Percentiles rank a stretch among this genome's conserved stretches.
Evolutionary conservation across 2,888 invertebrate species (phyloP).

Genomic region (Dicyrtomina minuta): DNA sequence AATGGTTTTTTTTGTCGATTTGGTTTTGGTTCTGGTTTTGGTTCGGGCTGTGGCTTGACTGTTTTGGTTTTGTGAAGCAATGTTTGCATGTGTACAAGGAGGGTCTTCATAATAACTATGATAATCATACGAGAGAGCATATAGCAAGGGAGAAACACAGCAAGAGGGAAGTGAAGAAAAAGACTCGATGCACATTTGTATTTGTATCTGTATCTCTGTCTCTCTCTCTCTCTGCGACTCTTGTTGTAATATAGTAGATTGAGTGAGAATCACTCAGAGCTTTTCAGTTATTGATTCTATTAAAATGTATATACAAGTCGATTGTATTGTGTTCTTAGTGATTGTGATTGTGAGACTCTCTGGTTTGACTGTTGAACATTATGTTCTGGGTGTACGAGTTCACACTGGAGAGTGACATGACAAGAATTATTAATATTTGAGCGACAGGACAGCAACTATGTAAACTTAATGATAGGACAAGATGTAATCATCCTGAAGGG

Average conservation of each 20-base stretch:
- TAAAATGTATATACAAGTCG: slow-evolving; percentile 9
- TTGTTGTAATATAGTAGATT: not conserved
- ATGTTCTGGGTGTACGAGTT: slow-evolving; percentile 25
- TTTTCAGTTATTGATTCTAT: slow-evolving; percentile 15
- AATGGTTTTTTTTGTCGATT: no score
- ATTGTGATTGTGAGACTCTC: slow-evolving; percentile 19
- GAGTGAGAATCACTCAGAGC: slow-evolving; percentile 13
- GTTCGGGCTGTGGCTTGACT: no score
- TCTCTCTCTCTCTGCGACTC: no score
- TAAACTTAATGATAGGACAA: slow-evolving; percentile 29
- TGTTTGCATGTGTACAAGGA: not conserved
- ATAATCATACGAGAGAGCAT: no score
- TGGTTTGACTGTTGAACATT: no score
- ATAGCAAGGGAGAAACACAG: not conserved
- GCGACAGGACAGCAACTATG: slow-evolving; percentile 31
- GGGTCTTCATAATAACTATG: not conserved
- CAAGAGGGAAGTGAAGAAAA: not conserved
- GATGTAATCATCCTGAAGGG: slow-evolving; percentile 24
- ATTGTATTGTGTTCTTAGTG: slow-evolving; percentile 20
- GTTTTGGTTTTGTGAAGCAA: not conserved
- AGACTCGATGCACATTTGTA: not conserved
- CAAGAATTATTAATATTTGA: slow-evolving; percentile 46
- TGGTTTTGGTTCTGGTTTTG: no score
- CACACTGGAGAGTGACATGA: slow-evolving; percentile 47
- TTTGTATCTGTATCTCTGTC: no score